A percentile compares a stretch with the other conserved stretches of the same genome.
Evolutionary conservation across 1,140 invertebrate species (phyloP).

Genomic region (Drosophila equinoxialis): DNA sequence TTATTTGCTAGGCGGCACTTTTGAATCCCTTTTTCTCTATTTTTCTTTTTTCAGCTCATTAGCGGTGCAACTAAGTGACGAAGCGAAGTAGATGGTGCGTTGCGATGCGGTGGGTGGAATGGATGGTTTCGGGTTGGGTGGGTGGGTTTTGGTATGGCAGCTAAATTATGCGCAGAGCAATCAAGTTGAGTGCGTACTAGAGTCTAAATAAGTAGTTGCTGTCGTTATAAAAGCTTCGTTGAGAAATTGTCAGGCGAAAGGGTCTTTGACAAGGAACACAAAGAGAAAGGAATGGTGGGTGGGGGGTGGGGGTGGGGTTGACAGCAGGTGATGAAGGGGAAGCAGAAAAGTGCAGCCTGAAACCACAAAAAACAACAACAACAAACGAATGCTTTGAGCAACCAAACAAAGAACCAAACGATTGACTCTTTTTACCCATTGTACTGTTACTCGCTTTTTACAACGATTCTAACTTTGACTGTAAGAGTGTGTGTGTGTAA

Average conservation of each 20-base stretch:
- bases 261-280: conserved; percentile 50
- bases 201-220: conserved; percentile 63
- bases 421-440: conserved; percentile 6
- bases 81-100: conserved; percentile 6
- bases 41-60: conserved; percentile 52
- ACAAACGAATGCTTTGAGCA: conserved; percentile 26
- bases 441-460: conserved; percentile 15
- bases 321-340: conserved; percentile 13
- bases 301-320: conserved; percentile 13
- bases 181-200: conserved; percentile 70
- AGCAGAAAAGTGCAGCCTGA: conserved; percentile 55
- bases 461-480: not conserved
- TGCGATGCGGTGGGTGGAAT: not conserved
- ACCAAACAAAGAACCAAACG: not conserved
- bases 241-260: conserved; percentile 56
- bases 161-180: conserved; percentile 70
- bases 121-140: not conserved
- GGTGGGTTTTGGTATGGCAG: conserved; percentile 7
- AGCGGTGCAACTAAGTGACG: conserved; percentile 43
- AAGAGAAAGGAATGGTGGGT: conserved; percentile 26
- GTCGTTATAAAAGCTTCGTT: conserved; percentile 59
- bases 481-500: not conserved
- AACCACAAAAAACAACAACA: conserved; percentile 38
- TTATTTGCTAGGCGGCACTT: conserved; percentile 45
- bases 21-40: not conserved